phyloP scores from a whole-genome alignment of 2,888 invertebrate species.

The Erebia aethiops region DNA sequence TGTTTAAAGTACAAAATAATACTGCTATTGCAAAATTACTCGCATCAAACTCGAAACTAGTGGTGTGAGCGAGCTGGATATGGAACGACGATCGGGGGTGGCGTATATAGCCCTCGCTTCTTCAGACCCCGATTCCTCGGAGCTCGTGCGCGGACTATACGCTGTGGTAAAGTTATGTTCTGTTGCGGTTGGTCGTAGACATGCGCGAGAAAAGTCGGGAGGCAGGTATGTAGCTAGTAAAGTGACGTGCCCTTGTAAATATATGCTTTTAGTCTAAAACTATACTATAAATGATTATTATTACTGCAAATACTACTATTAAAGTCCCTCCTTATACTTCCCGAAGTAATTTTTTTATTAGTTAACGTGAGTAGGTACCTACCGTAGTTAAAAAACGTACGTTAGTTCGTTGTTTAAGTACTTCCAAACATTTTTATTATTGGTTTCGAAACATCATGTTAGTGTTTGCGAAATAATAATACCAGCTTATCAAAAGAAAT shows the following conservation, averaged over 20 bases:
- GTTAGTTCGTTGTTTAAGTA: neutral
- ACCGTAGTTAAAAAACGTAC: neutral
- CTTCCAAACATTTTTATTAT: neutral
- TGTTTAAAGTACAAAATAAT: no score
- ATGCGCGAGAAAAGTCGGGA: slow-evolving; percentile 48
- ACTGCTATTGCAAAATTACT: no score
- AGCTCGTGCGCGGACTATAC: no score
- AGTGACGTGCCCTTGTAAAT: slow-evolving; percentile 75
- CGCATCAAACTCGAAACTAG: no score
- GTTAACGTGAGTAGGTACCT: neutral
- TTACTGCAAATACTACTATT: neutral
- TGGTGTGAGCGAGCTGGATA: no score
- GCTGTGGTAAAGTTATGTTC: neutral
- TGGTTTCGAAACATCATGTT: neutral
- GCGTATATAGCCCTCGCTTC: no score
- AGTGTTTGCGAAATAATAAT: neutral
- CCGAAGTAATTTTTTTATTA: neutral
- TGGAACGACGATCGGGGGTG: no score
- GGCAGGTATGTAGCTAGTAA: slow-evolving; percentile 70
- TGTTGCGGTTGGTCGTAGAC: slow-evolving; percentile 14
- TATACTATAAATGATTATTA: slow-evolving; percentile 57
- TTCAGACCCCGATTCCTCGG: no score
- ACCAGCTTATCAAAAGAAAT: neutral
- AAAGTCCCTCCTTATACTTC: neutral
- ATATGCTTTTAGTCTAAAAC: slow-evolving; percentile 73